Evolutionary conservation across 2,888 invertebrate genomes (phyloP).

Genomic region (Lithodes maja): DNA sequence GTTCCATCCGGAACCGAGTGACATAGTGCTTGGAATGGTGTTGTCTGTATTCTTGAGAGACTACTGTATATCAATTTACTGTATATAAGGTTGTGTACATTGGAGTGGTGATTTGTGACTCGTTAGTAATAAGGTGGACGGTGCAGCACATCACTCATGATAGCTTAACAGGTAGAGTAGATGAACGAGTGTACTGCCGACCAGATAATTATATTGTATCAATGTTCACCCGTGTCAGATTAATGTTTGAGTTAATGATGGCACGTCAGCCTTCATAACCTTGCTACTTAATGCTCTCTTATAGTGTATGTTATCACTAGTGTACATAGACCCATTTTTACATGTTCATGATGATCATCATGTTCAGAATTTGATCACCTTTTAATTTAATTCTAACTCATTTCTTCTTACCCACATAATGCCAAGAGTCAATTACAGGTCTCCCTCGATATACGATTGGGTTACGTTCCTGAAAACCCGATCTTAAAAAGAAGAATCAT

Average conservation of each 20-base stretch:
- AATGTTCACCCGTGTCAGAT: constrained; percentile 50
- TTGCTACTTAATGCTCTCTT: constrained; percentile 58
- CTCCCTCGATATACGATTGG: too few species aligned
- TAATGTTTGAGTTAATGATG: constrained; percentile 55
- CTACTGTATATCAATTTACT: background rate
- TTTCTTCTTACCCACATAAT: too few species aligned
- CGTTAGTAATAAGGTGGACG: constrained; percentile 46
- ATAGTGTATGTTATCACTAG: constrained; percentile 46
- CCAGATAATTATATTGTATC: constrained; percentile 49
- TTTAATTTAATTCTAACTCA: too few species aligned
- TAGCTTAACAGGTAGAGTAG: constrained; percentile 60
- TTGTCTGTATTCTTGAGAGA: background rate
- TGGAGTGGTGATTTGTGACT: constrained; percentile 36
- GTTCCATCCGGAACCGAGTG: too few species aligned
- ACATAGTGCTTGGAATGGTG: background rate
- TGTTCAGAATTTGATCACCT: constrained; percentile 34
- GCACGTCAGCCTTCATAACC: constrained; percentile 40
- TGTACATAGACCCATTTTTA: constrained; percentile 56
- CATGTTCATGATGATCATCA: constrained; percentile 52
- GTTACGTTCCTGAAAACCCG: too few species aligned
- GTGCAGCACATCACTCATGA: constrained; percentile 54
- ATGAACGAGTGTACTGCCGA: too few species aligned
- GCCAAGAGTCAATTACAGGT: too few species aligned
- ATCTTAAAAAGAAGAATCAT: too few species aligned
- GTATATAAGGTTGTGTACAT: constrained; percentile 34